Base-by-base conservation (phyloP, 2,888 invertebrate species). In the Pomacea canaliculata region DNA sequence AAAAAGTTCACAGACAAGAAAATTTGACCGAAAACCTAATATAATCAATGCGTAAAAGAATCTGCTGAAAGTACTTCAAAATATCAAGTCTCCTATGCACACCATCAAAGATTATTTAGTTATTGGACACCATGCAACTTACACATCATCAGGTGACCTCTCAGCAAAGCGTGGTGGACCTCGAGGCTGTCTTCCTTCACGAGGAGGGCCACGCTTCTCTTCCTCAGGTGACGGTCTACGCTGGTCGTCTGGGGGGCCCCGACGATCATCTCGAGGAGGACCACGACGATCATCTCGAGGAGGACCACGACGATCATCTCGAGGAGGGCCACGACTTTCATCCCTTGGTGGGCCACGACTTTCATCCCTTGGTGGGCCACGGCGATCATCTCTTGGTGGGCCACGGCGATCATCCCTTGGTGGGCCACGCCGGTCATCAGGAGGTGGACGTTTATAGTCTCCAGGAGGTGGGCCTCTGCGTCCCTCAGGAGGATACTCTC, bases 151-250 rank as follows among this genome's bases (percentile, higher is more conserved):
- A 9, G 77, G 76, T 49, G 77, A 70, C 37, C 71, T 73, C 19
- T 79, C 79, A 51, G 65, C 73, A 77, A 79, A 79, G 66, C 76
- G 78, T 1, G 79, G 79, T 23, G 73, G 73, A 18, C 78, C 79
- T 62, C 79, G 69, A 8, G 79, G 79, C 16, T 76, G 65, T 18
- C 70, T 76, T 13, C 70, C 75, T 51, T 49, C 73, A 60, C 27
- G 9, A 27, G 66, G 19, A 48, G 73, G 73, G 48, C 73, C 74
- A 18, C 73, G 69, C 7, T 74, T 73, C 8, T 69, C 60, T n/a
- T 71, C 16, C 46, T 76, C 76, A 48, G 68, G 75, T 23, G 78
- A 72, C 7, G 71, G 71, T 18, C 76, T 65, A 5, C 72, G 59
- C 7, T 73, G 37, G 27, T 79, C 78, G 23, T 76, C 63, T 23